Evolutionary conservation across 2,113 vertebrate genomes (phyloP).

Genomic region (Blennius ocellaris): DNA sequence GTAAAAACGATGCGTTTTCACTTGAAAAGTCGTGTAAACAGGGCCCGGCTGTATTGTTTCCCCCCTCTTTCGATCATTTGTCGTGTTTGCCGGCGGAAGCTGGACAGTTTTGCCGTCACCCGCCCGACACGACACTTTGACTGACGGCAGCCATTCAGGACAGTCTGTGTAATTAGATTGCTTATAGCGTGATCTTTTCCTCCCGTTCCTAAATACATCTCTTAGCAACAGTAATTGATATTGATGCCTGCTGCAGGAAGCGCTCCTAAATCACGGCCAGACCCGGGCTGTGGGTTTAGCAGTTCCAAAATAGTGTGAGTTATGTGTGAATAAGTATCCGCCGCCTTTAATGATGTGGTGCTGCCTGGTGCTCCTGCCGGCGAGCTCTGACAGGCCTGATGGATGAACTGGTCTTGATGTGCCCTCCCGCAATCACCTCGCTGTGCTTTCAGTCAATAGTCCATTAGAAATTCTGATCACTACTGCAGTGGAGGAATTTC

Average conservation of each 20-base stretch:
- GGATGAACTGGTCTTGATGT: slow-evolving; percentile 77
- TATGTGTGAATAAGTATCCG: slow-evolving; percentile 74
- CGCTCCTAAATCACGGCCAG: slow-evolving; percentile 74
- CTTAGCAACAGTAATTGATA: slow-evolving; percentile 78
- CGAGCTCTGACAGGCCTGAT: slow-evolving; percentile 71
- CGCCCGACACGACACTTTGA: slow-evolving; percentile 16
- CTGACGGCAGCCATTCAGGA: slow-evolving; percentile 18
- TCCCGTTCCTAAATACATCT: slow-evolving; percentile 68
- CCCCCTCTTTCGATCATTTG: too few species aligned
- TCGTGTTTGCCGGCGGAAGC: background rate
- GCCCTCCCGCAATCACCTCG: slow-evolving; percentile 75
- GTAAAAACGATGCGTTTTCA: too few species aligned
- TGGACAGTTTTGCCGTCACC: slow-evolving; percentile 10
- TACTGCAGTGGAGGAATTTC: slow-evolving; percentile 81
- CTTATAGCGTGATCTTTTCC: slow-evolving; percentile 48
- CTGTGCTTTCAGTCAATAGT: slow-evolving; percentile 86
- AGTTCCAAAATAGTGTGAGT: slow-evolving; percentile 65
- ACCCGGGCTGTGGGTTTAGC: slow-evolving; percentile 50
- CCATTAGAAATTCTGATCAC: slow-evolving; percentile 89
- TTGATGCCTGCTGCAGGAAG: slow-evolving; percentile 73
- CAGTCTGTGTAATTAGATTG: slow-evolving; percentile 43
- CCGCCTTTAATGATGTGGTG: slow-evolving; percentile 78
- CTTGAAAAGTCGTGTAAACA: too few species aligned
- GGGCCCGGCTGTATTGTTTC: too few species aligned
- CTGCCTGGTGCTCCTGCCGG: slow-evolving; percentile 57